Evolutionary conservation across 2,113 vertebrate genomes (phyloP).

Genomic region (Sorex fumeus): DNA sequence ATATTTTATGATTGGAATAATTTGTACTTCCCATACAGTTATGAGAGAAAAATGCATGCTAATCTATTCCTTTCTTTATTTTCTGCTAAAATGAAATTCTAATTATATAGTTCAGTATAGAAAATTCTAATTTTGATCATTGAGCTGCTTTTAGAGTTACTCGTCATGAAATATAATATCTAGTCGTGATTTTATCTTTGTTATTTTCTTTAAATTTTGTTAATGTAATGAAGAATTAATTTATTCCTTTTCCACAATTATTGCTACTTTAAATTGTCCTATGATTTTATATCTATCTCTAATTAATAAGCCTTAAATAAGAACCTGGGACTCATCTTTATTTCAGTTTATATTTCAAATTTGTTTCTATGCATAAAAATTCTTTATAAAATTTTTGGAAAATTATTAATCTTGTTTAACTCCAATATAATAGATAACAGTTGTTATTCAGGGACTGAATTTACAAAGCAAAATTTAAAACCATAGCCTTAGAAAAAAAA

Average conservation of each 20-base stretch:
- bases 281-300: background rate
- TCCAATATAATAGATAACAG: background rate
- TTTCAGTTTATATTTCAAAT: background rate
- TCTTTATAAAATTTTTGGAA: background rate
- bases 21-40: background rate
- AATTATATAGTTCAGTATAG: background rate
- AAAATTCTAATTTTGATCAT: background rate
- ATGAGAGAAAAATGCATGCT: background rate
- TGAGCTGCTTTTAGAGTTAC: background rate
- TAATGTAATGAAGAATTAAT: background rate
- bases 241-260: constrained; percentile 12
- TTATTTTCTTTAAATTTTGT: background rate
- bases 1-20: background rate
- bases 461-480: background rate
- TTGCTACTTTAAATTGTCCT: background rate
- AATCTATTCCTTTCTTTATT: background rate
- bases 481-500: background rate
- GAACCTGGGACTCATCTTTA: background rate
- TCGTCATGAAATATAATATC: background rate
- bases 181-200: background rate
- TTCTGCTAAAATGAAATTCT: background rate
- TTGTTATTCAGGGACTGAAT: background rate
- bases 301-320: background rate
- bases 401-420: background rate
- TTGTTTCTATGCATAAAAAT: background rate